Evolutionary conservation across 2,113 vertebrate species (phyloP), one percentile per base, ranked within the genome.

Genomic region (Brachirus orientalis): DNA sequence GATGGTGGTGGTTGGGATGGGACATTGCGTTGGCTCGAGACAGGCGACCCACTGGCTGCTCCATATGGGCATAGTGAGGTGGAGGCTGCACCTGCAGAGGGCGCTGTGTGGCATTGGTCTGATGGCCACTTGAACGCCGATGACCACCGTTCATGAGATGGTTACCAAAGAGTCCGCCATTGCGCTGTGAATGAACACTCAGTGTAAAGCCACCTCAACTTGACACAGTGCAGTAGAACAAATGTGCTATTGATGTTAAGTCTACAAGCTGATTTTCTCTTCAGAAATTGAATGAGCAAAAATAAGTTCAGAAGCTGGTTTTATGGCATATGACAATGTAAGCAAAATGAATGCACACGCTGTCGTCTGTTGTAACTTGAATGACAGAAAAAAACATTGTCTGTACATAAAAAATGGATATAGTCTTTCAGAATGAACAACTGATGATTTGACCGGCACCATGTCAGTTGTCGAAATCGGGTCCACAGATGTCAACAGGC

Each of bases 41-140:
- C 75, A 95, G 88, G 59, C 95, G 95, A 2, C 94, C 88, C 76
- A 90, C 89, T 4, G 92, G 94, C 92, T 95, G 95, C 87, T 97
- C 96, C 89, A 95, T 93, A 52, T 94, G 92, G 84, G 94, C 94
- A 44, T 95, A 96, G 87, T 95, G 89, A 57, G 97, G 95, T 50
- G 96, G 95, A 57, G 96, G 95, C 90, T 98, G 96, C 82, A 99
- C 96, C 60, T 99, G 96, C 71, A 99, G 94, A 69, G 98, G 98
- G 56, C 98, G 95, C 88, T 98, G 96, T 4, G 96, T 98, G 71
- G 96, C 96, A 84, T 98, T 98, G 90, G 96, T 99, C 83, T 98
- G 98, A 58, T 96, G 96, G 80, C 94, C 93, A 18, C 95, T 94
- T 76, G 96, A 93, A 75, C 93, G 93, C 79, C 94, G 95, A 74